A percentile compares a stretch with the other conserved stretches of the same genome.
phyloP scores from a whole-genome alignment of 2,888 invertebrate genomes.

The Zootermopsis nevadensis region DNA sequence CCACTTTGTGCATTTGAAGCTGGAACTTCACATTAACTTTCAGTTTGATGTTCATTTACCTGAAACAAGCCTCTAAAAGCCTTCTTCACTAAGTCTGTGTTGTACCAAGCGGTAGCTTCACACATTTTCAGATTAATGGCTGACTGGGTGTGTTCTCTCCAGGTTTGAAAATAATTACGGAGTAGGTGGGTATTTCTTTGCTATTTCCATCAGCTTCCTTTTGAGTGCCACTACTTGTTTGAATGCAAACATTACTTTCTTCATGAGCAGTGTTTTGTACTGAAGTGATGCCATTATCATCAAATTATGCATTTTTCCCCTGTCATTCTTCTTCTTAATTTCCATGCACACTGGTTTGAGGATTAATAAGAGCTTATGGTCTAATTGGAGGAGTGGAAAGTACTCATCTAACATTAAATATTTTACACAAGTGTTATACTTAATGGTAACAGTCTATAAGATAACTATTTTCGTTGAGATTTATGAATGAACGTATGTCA shows the following conservation, averaged over 20 bases:
- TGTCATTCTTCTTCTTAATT: slow-evolving; percentile 62
- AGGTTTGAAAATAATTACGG: slow-evolving; percentile 60
- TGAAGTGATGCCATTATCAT: slow-evolving; percentile 63
- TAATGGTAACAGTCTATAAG: too few relatives aligned
- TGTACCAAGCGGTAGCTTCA: slow-evolving; percentile 58
- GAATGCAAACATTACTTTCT: slow-evolving; percentile 49
- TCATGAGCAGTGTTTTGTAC: slow-evolving; percentile 61
- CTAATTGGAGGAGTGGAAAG: too few relatives aligned
- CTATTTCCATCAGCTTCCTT: slow-evolving; percentile 62
- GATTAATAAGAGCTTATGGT: too few relatives aligned
- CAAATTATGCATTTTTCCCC: slow-evolving; percentile 59
- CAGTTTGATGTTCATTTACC: slow-evolving; percentile 13
- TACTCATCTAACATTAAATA: too few relatives aligned
- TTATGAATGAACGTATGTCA: too few relatives aligned
- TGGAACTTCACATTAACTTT: too few relatives aligned
- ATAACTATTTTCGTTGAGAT: too few relatives aligned
- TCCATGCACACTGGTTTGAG: too few relatives aligned
- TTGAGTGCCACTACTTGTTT: slow-evolving; percentile 59
- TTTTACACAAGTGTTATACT: too few relatives aligned
- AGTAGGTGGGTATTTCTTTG: slow-evolving; percentile 65
- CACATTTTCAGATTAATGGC: slow-evolving; percentile 69
- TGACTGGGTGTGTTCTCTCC: slow-evolving; percentile 3
- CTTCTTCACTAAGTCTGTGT: slow-evolving; percentile 56
- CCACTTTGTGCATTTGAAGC: too few relatives aligned
- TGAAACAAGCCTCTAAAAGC: slow-evolving; percentile 54